These are phyloP conservation scores for Megalonaias nervosa DNA, from an alignment of 1,140 invertebrate genomes.

Conservation along the genomic window DNA sequence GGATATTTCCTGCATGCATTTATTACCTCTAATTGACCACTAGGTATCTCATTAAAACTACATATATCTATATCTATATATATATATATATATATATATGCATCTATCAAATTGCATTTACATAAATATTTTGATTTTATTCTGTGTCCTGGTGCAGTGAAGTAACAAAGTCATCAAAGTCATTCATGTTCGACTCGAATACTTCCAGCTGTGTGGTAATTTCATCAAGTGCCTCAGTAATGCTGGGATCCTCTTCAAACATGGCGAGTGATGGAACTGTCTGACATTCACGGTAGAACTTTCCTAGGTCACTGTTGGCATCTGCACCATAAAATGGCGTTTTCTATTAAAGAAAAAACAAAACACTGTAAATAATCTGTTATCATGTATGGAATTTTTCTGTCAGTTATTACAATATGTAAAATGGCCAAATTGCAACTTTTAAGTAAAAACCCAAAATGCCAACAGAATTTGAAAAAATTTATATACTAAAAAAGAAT, in stretches of 20 bases:
- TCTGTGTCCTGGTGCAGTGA: constrained; percentile 4
- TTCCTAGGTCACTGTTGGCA: constrained; percentile 79
- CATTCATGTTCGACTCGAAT: constrained; percentile 82
- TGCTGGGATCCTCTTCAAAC: constrained; percentile 76
- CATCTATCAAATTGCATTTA: too few species aligned
- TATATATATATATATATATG: too few species aligned
- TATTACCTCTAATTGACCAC: too few species aligned
- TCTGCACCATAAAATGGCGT: constrained; percentile 75
- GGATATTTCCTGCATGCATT: too few species aligned
- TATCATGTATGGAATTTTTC: not conserved
- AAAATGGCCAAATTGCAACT: not conserved
- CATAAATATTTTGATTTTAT: too few species aligned
- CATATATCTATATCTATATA: too few species aligned
- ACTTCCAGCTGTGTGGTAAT: constrained; percentile 81
- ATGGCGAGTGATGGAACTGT: constrained; percentile 81
- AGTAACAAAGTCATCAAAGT: constrained; percentile 79
- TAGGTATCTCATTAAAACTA: too few species aligned
- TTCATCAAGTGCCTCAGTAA: constrained; percentile 79
- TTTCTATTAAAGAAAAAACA: constrained; percentile 69
- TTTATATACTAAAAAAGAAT: not conserved
- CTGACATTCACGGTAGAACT: constrained; percentile 86
- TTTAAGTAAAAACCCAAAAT: not conserved
- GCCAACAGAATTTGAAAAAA: not conserved
- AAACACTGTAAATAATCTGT: not conserved
- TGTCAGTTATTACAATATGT: not conserved